Evolutionary conservation across 2,113 vertebrate genomes (phyloP).

Genomic region (Redunca redunca): DNA sequence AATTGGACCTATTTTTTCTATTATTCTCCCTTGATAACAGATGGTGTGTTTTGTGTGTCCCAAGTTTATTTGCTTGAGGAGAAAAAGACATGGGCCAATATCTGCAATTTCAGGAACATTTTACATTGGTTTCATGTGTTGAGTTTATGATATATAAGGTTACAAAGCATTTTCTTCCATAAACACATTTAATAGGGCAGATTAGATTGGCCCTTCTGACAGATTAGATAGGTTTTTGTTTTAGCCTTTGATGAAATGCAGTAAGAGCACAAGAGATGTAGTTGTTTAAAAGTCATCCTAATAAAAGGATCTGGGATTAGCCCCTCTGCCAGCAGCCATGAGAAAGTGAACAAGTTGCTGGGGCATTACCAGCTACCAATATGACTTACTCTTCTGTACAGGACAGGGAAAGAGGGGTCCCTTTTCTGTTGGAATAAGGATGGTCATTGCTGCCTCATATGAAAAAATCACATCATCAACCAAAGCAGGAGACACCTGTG

Average conservation of each 20-base stretch:
- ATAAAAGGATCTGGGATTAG: slow-evolving; percentile 73
- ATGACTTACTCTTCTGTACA: slow-evolving; percentile 38
- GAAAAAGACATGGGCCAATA: slow-evolving; percentile 70
- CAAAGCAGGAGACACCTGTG: neutral
- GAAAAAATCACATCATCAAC: neutral
- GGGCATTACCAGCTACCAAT: slow-evolving; percentile 52
- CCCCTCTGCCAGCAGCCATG: slow-evolving; percentile 62
- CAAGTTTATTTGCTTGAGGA: slow-evolving; percentile 66
- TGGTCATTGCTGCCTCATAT: slow-evolving; percentile 37
- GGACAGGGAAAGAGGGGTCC: slow-evolving; percentile 54
- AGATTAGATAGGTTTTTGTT: slow-evolving; percentile 76
- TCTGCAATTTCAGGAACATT: slow-evolving; percentile 67
- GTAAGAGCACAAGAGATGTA: slow-evolving; percentile 53
- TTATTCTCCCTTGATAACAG: neutral
- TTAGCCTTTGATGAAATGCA: slow-evolving; percentile 76
- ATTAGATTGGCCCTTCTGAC: slow-evolving; percentile 76
- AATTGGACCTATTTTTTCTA: neutral
- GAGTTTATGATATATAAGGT: slow-evolving; percentile 68
- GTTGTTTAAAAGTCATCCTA: slow-evolving; percentile 47
- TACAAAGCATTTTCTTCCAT: slow-evolving; percentile 73
- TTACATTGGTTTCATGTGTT: slow-evolving; percentile 67
- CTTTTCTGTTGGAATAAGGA: slow-evolving; percentile 62
- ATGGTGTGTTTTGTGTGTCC: neutral
- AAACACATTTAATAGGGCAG: slow-evolving; percentile 73
- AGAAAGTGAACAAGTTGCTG: slow-evolving; percentile 58